Conservation (phyloP, 2,888 invertebrate genomes). For the Pyralis farinalis region DNA sequence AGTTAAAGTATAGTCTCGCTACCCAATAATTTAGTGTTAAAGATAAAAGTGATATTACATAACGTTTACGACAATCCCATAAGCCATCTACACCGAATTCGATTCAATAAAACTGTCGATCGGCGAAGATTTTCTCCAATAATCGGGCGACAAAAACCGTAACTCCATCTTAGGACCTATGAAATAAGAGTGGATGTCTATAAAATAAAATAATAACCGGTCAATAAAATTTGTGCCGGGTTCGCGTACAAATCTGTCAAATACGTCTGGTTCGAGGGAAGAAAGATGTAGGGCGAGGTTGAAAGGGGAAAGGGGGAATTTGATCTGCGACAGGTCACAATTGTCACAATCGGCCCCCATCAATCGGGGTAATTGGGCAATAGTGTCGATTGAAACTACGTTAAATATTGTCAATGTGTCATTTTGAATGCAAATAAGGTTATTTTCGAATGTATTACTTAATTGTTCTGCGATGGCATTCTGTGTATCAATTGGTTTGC, state of each 20-base stretch:
- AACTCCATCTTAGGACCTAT: conserved; percentile 65
- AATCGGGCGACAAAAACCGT: conserved; percentile 70
- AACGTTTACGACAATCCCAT: conserved; percentile 51
- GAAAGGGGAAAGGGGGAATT: conserved; percentile 43
- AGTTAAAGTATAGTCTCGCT: conserved; percentile 1
- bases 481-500: conserved; percentile 3
- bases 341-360: conserved; percentile 55
- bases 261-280: conserved; percentile 40
- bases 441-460: conserved; percentile 5
- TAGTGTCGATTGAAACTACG: conserved; percentile 46
- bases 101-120: conserved; percentile 66
- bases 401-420: neutral
- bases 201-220: conserved; percentile 80
- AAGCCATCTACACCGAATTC: conserved; percentile 50
- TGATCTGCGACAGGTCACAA: conserved; percentile 62
- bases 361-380: conserved; percentile 73
- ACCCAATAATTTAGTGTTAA: conserved; percentile 8
- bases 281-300: too few relatives aligned
- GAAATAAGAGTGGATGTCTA: conserved; percentile 76
- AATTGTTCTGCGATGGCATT: neutral
- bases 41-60: conserved; percentile 38
- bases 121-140: conserved; percentile 64
- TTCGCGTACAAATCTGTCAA: conserved; percentile 69
- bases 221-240: conserved; percentile 65
- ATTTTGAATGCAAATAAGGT: conserved; percentile 1